Conservation (phyloP, 1,140 invertebrate genomes). For the Ceratosolen solmsi region DNA sequence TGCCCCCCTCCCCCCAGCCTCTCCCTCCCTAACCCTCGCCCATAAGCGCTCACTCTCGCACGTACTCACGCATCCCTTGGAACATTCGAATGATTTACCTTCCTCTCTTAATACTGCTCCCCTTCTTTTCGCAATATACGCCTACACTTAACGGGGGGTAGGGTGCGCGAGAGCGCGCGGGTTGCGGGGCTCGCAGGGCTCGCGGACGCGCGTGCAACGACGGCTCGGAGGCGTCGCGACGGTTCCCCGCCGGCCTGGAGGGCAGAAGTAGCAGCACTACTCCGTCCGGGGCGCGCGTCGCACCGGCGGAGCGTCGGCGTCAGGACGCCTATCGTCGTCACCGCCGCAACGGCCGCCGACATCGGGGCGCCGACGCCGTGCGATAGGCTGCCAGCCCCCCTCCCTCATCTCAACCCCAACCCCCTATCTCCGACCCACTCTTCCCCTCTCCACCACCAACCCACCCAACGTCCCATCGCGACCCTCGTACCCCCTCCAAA, state of each 20-base stretch:
- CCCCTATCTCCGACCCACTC: background rate
- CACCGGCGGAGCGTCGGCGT: conserved; percentile 38
- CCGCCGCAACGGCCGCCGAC: conserved; percentile 35
- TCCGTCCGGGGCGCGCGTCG: conserved; percentile 34
- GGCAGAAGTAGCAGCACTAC: conserved; percentile 49
- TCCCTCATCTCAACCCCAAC: background rate
- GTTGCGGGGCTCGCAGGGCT: background rate
- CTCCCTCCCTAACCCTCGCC: background rate
- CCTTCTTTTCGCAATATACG: no score
- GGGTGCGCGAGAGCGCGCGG: conserved; percentile 27
- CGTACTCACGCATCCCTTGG: no score
- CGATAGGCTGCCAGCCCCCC: background rate
- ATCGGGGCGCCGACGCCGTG: conserved; percentile 48
- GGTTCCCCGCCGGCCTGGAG: conserved; percentile 32
- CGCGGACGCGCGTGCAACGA: conserved; percentile 30
- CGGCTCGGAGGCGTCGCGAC: conserved; percentile 25
- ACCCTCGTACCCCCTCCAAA: no score
- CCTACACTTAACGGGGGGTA: background rate
- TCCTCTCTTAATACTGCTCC: background rate
- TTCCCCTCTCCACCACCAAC: conserved; percentile 25
- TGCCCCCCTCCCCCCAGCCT: background rate
- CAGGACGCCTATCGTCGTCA: conserved; percentile 38
- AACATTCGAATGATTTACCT: background rate
- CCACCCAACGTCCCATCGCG: background rate
- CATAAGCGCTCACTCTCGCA: no score